Conservation (phyloP, 2,888 invertebrate species). For the Hoplodrina blanda region DNA sequence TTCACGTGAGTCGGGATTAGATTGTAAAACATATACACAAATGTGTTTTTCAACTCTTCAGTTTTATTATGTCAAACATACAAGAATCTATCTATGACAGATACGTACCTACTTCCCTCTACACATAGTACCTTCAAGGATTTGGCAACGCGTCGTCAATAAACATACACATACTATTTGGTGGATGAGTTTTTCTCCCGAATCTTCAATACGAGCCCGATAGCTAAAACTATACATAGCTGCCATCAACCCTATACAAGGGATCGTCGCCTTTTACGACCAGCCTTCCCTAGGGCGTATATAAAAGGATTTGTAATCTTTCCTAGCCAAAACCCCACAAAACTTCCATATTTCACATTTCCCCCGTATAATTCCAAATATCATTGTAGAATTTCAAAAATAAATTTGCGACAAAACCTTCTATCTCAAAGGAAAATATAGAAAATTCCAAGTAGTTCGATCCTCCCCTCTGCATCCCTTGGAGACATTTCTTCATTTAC, state of each 20-base stretch:
- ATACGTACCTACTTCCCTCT: too few relatives aligned
- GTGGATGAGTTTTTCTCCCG: conserved; percentile 47
- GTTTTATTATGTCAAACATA: too few relatives aligned
- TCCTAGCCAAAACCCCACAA: conserved; percentile 27
- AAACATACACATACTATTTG: conserved; percentile 42
- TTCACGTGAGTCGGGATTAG: too few relatives aligned
- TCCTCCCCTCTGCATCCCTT: conserved; percentile 49
- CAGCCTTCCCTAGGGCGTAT: conserved; percentile 54
- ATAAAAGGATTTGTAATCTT: conserved; percentile 53
- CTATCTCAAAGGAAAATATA: conserved; percentile 24
- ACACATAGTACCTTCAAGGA: conserved; percentile 6
- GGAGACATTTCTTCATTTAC: conserved; percentile 69
- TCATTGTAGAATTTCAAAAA: conserved; percentile 57
- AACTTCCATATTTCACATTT: conserved; percentile 34
- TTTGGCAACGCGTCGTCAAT: conserved; percentile 26
- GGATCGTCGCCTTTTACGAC: conserved; percentile 60
- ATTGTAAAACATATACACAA: too few relatives aligned
- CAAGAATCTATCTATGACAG: not conserved
- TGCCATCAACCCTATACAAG: conserved; percentile 46
- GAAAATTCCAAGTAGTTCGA: conserved; percentile 43
- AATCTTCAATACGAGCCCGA: conserved; percentile 47
- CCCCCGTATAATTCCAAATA: conserved; percentile 51
- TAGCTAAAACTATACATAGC: conserved; percentile 43
- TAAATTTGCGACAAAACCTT: conserved; percentile 39
- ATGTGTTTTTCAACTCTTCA: too few relatives aligned